phyloP scores from a whole-genome alignment of 2,888 invertebrate species.

The Acrobasis repandana region DNA sequence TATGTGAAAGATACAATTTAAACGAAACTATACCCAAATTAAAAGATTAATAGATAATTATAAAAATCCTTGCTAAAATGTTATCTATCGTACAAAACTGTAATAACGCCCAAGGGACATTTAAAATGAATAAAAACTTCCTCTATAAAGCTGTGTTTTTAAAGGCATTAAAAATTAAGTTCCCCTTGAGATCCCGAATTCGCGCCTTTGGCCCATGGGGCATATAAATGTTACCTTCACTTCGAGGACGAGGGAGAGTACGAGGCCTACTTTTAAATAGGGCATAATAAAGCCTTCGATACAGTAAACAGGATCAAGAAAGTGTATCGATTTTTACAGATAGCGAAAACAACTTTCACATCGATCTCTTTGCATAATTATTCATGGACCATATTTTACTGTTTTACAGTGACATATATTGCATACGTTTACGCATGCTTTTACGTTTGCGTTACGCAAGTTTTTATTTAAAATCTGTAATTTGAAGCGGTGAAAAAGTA shows the following conservation, averaged over 20 bases:
- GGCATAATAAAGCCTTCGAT: slow-evolving; percentile 28
- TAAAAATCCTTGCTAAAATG: too few relatives aligned
- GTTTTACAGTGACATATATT: not conserved
- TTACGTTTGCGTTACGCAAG: too few relatives aligned
- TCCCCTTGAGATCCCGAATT: not conserved
- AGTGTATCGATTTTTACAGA: slow-evolving; percentile 10
- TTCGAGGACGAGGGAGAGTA: slow-evolving; percentile 33
- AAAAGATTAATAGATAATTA: too few relatives aligned
- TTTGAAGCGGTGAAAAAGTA: too few relatives aligned
- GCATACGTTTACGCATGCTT: too few relatives aligned
- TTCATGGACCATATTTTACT: not conserved
- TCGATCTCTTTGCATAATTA: slow-evolving; percentile 3
- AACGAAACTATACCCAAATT: too few relatives aligned
- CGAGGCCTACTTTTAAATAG: slow-evolving; percentile 37
- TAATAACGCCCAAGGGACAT: not conserved
- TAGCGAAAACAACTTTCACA: slow-evolving; percentile 3
- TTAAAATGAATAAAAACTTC: not conserved
- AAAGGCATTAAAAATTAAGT: not conserved
- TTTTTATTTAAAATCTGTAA: not conserved
- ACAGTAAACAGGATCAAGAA: slow-evolving; percentile 16
- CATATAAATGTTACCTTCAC: slow-evolving; percentile 36
- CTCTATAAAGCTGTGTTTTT: not conserved
- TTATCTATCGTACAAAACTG: too few relatives aligned
- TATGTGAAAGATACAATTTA: too few relatives aligned
- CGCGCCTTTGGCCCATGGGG: slow-evolving; percentile 23